Evolutionary conservation across 2,888 invertebrate genomes (phyloP).

Genomic region (Acanthosepion pharaonis): DNA sequence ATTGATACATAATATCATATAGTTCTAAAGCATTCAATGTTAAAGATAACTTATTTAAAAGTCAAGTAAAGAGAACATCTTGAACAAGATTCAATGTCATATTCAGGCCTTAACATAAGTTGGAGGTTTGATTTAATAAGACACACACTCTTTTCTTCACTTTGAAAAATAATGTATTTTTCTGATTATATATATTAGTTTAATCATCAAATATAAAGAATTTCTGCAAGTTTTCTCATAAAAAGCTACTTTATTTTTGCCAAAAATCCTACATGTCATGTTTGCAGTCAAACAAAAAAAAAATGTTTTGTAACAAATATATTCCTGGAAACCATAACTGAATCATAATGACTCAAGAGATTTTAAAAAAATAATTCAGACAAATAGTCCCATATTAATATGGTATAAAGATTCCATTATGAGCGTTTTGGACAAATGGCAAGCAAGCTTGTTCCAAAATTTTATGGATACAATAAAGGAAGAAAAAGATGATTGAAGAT

Average conservation of each 20-base stretch:
- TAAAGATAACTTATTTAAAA: too few species aligned
- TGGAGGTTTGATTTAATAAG: not conserved
- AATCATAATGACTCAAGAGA: not conserved
- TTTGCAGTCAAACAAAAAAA: not conserved
- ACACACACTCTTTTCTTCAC: not conserved
- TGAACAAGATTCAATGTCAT: too few species aligned
- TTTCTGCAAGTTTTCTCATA: not conserved
- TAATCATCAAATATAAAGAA: not conserved
- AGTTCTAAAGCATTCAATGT: too few species aligned
- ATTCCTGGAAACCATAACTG: not conserved
- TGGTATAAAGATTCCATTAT: not conserved
- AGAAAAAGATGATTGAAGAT: too few species aligned
- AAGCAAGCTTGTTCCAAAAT: not conserved
- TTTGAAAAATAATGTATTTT: not conserved
- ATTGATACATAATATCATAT: not conserved
- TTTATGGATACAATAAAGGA: too few species aligned
- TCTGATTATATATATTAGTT: not conserved
- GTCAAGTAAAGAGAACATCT: too few species aligned
- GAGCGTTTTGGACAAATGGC: not conserved
- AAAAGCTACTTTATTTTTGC: not conserved
- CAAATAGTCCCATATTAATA: not conserved
- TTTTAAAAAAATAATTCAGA: not conserved
- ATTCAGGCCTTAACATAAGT: too few species aligned
- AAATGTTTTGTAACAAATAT: not conserved
- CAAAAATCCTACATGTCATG: not conserved